Evolutionary conservation across 2,113 vertebrate genomes (phyloP).

Genomic region (Peromyscus polionotus): DNA sequence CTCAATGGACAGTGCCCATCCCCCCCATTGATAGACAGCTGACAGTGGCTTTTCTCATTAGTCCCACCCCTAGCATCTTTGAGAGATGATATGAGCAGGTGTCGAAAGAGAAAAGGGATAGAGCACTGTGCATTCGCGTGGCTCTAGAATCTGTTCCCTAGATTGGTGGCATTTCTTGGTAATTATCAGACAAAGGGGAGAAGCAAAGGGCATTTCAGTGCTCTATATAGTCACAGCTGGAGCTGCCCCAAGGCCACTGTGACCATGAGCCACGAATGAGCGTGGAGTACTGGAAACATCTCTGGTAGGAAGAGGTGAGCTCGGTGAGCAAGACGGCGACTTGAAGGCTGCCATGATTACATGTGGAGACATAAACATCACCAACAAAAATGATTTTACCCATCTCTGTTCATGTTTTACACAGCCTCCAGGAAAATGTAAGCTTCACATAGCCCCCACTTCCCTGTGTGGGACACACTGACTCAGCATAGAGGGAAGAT

Average conservation of each 20-base stretch:
- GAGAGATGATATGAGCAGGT: background rate
- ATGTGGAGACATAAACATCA: background rate
- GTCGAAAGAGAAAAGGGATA: rapidly evolving
- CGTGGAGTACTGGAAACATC: rapidly evolving
- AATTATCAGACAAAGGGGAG: background rate
- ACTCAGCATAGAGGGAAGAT: rapidly evolving
- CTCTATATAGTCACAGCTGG: rapidly evolving
- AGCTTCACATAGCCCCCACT: rapidly evolving
- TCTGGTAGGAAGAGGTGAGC: background rate
- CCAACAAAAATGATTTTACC: background rate
- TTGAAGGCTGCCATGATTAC: background rate
- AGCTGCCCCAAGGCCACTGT: rapidly evolving
- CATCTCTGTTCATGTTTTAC: background rate
- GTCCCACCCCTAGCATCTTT: background rate
- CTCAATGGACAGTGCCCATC: rapidly evolving
- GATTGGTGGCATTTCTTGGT: background rate
- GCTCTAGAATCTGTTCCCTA: background rate
- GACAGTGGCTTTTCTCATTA: rapidly evolving
- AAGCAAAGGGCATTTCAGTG: rapidly evolving
- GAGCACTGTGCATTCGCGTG: rapidly evolving
- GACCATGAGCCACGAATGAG: rapidly evolving
- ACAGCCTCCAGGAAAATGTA: background rate
- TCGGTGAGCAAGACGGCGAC: background rate
- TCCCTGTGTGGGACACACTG: rapidly evolving
- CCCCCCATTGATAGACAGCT: background rate